phyloP scores from a whole-genome alignment of 2,113 vertebrate genomes.

The Cervus canadensis region DNA sequence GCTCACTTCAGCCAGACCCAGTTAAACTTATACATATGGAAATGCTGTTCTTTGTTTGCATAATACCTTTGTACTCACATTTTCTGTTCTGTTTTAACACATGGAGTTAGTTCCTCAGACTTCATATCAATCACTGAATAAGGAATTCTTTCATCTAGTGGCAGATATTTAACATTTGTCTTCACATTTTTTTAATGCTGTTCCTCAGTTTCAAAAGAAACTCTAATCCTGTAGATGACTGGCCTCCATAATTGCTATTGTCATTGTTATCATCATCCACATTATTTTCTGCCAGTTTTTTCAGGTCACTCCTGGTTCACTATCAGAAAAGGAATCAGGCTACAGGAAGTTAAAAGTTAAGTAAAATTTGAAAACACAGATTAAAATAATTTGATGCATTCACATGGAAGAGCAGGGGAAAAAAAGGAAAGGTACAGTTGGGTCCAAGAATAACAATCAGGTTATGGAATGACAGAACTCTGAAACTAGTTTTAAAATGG shows the following conservation, averaged over 20 bases:
- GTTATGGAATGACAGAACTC: neutral
- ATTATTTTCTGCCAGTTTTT: conserved; percentile 40
- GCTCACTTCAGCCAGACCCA: neutral
- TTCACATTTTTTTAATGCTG: conserved; percentile 24
- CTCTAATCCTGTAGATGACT: conserved; percentile 5
- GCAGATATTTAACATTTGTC: conserved; percentile 69
- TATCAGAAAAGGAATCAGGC: conserved; percentile 24
- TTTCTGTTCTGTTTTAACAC: conserved; percentile 64
- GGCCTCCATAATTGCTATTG: conserved; percentile 9
- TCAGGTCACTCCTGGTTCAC: conserved; percentile 49
- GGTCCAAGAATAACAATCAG: conserved; percentile 27
- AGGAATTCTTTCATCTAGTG: conserved; percentile 67
- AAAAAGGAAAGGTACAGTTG: neutral
- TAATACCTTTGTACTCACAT: conserved; percentile 57
- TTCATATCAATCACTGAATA: conserved; percentile 58
- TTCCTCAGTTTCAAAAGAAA: conserved; percentile 58
- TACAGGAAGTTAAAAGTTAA: conserved; percentile 33
- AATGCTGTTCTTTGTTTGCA: neutral
- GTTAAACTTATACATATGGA: conserved; percentile 23
- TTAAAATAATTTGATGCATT: conserved; percentile 34
- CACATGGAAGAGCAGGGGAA: neutral
- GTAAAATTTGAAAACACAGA: conserved; percentile 52
- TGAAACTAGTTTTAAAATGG: neutral
- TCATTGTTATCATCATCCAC: neutral
- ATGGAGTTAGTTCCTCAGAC: conserved; percentile 46